Evolutionary conservation across 2,113 vertebrate species (phyloP).

Genomic region (Addax nasomaculatus): DNA sequence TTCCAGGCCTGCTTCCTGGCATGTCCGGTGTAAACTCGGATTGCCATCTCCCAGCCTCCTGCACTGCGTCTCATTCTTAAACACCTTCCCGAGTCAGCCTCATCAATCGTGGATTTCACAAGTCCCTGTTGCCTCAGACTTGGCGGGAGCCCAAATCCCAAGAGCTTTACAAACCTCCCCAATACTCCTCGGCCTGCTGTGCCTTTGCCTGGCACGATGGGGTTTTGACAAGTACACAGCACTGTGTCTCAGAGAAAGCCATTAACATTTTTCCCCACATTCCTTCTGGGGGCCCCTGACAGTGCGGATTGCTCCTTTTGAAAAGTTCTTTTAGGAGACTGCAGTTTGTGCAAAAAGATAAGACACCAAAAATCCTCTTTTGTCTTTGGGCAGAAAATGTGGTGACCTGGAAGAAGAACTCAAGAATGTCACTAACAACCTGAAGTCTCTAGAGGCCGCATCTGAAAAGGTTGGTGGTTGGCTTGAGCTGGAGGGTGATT

Average conservation of each 20-base stretch:
- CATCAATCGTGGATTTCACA: background rate
- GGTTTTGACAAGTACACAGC: background rate
- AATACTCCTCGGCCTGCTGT: background rate
- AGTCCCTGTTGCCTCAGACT: background rate
- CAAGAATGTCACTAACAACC: conserved; percentile 98
- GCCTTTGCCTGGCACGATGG: background rate
- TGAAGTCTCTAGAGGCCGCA: conserved; percentile 98
- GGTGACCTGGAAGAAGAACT: conserved; percentile 95
- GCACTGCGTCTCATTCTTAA: background rate
- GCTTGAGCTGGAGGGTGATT: background rate
- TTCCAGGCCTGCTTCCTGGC: background rate
- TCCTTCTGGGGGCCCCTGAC: background rate
- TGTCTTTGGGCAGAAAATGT: conserved; percentile 85
- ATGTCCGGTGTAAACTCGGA: background rate
- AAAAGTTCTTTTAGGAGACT: background rate
- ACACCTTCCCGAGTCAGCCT: background rate
- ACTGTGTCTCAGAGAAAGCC: background rate
- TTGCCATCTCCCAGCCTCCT: background rate
- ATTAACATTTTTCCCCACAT: background rate
- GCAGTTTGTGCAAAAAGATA: background rate
- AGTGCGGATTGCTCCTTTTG: background rate
- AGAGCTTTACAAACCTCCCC: background rate
- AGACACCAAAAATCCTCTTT: background rate
- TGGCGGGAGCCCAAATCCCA: conserved; percentile 2
- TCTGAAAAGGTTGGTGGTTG: conserved; percentile 90